Conservation (phyloP, 2,888 invertebrate genomes). For the Saturnia japonica region DNA sequence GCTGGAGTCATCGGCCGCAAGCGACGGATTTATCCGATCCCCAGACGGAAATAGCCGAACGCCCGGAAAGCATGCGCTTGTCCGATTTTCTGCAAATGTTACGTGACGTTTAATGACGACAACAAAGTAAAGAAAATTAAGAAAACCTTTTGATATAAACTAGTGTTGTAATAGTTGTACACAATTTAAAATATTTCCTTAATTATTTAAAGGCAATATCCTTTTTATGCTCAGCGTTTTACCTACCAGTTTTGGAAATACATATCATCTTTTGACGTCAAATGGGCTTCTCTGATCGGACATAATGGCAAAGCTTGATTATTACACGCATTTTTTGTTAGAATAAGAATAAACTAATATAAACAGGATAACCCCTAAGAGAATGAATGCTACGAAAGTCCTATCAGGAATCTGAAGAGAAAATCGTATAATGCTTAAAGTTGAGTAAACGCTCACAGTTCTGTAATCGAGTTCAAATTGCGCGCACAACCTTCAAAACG, state of each 20-base stretch:
- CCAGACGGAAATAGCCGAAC: slow-evolving; percentile 74
- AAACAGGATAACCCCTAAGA: not conserved
- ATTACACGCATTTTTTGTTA: not conserved
- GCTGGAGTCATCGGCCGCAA: slow-evolving; percentile 75
- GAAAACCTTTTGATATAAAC: not conserved
- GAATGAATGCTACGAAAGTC: not conserved
- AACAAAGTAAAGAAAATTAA: slow-evolving; percentile 5
- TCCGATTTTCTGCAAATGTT: slow-evolving; percentile 66
- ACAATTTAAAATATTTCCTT: not conserved
- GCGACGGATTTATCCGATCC: slow-evolving; percentile 74
- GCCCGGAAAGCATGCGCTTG: slow-evolving; percentile 64
- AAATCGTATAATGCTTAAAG: not conserved
- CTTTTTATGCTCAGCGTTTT: not conserved
- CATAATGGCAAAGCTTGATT: not conserved
- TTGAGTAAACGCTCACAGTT: not conserved
- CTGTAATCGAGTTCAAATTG: slow-evolving; percentile 9
- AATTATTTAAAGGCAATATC: not conserved
- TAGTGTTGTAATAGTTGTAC: not conserved
- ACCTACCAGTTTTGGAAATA: not conserved
- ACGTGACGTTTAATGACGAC: slow-evolving; percentile 54
- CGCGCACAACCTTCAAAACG: slow-evolving; percentile 17
- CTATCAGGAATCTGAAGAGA: not conserved
- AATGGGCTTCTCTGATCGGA: not conserved
- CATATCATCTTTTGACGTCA: not conserved
- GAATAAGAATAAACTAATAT: not conserved